Evolutionary conservation across 2,797 vertebrate genomes (phyloP), one percentile per base, ranked within the genome.

Genomic region (Danionella dracula): DNA sequence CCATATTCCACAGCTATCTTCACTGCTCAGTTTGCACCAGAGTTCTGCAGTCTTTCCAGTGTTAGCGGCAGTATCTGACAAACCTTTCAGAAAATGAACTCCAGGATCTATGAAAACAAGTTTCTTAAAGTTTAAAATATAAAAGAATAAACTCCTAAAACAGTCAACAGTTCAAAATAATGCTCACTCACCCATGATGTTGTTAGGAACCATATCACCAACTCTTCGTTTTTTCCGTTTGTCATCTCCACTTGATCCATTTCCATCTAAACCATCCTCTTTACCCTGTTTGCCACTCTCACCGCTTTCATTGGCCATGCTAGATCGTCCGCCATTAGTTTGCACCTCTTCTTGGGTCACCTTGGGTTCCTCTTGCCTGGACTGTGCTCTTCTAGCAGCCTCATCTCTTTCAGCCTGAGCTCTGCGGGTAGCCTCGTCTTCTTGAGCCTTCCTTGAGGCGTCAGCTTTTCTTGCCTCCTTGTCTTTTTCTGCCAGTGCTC

Each of bases 21-120:
- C 82, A n/a, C 65, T 88, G 77, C 82, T 90, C 49, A 95, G 85
- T 59, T 86, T 88, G 63, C 92, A 95, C 21, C 84, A 87, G 5
- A 96, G 76, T 51, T 89, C 80, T 15, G 85, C 83, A 4, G 73
- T 72, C 16, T 90, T 82, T 6, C 91, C 92, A 44, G 84, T 77
- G 32, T 79, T 78, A 15, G 85, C 92, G n/a, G 67, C 59, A 0
- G 72, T 74, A 9, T 92, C 87, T 8, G 86, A 77, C 70, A 97
- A 80, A 12, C 87, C 91, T 51, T 86, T 87, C 71, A 89, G 81
- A 75, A 96, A 86, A 73, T 76, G 78, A 76, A 85, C 81, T 1
- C 68, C 72, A 0, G 51, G 69, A 20, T 77, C 89, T 90, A 79
- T 2, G 38, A n/a, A 7, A 48, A 66, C n/a, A n/a, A n/a, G n/a